A percentile compares a stretch with the other conserved stretches of the same genome.
Conservation (phyloP, 64 coral and sea anemone genomes). For the Stylophora pistillata region DNA sequence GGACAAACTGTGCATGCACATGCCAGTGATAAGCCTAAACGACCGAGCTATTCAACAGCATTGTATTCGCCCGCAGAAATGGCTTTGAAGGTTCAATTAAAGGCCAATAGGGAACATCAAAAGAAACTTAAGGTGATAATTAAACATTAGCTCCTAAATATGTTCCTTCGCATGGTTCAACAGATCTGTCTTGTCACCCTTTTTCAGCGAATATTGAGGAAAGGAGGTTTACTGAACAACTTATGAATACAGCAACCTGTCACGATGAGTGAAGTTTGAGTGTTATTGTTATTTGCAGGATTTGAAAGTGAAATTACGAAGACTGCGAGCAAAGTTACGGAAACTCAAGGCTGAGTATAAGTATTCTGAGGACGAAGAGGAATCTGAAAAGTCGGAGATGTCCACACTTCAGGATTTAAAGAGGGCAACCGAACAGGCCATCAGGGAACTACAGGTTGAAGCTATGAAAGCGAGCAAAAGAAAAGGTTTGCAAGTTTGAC, state of each 20-base stretch:
- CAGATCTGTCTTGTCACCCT: no score
- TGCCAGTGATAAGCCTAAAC: slow-evolving; percentile 83
- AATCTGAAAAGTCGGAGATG: slow-evolving; percentile 87
- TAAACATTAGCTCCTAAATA: background rate
- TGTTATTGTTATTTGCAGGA: background rate
- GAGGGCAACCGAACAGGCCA: slow-evolving; percentile 83
- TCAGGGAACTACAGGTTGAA: slow-evolving; percentile 75
- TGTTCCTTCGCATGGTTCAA: no score
- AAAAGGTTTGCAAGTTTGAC: slow-evolving; percentile 11
- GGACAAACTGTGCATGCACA: slow-evolving; percentile 89
- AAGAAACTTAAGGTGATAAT: slow-evolving; percentile 55
- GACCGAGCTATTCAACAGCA: background rate
- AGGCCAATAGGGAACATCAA: slow-evolving; percentile 80
- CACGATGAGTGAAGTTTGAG: no score
- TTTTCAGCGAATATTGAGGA: no score
- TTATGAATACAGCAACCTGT: no score
- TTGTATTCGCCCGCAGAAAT: slow-evolving; percentile 9
- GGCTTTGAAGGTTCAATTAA: slow-evolving; percentile 58
- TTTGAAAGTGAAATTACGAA: slow-evolving; percentile 68
- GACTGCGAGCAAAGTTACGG: slow-evolving; percentile 60
- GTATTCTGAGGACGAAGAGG: slow-evolving; percentile 40
- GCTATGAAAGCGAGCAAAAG: slow-evolving; percentile 53
- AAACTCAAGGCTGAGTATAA: slow-evolving; percentile 72
- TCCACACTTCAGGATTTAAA: slow-evolving; percentile 88
- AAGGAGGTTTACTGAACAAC: no score